phyloP scores from a whole-genome alignment of 2,113 vertebrate genomes.

The Indicator indicator region DNA sequence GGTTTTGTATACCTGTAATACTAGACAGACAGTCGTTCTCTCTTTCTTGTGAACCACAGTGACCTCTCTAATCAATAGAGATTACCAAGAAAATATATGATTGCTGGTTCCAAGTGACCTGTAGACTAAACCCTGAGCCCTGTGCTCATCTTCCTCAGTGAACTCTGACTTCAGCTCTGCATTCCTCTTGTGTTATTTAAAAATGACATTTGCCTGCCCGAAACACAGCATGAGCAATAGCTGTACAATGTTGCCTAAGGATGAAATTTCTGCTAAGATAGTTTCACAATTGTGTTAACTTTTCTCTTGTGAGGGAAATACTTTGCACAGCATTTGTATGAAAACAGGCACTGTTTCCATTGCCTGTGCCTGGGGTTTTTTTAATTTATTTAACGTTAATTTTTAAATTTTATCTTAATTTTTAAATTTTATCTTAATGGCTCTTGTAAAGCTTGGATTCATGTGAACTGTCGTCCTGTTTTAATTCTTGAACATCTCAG shows the following conservation, averaged over 20 bases:
- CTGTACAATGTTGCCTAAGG: constrained; percentile 51
- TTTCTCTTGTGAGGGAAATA: constrained; percentile 35
- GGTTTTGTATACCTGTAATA: constrained; percentile 3
- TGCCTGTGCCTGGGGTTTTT: background rate
- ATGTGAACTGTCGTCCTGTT: background rate
- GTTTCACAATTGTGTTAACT: constrained; percentile 34
- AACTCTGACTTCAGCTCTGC: constrained; percentile 36
- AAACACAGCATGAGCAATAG: background rate
- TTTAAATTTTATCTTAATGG: background rate
- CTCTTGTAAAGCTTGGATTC: background rate
- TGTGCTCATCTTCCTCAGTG: background rate
- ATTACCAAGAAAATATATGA: background rate
- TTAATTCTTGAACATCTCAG: background rate
- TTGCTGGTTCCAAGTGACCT: constrained; percentile 13
- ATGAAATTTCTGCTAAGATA: constrained; percentile 7
- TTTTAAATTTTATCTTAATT: background rate
- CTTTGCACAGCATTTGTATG: constrained; percentile 1
- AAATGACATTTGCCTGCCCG: constrained; percentile 34
- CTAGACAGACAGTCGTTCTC: background rate
- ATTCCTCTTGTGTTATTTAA: background rate
- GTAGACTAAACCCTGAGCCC: background rate
- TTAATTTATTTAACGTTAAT: background rate
- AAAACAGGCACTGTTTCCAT: constrained; percentile 9
- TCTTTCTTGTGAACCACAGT: constrained; percentile 5
- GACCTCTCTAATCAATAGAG: constrained; percentile 16